Evolutionary conservation across 2,113 vertebrate genomes (phyloP), one percentile per base, ranked within the genome.

Genomic region (Anarrhichthys ocellatus): DNA sequence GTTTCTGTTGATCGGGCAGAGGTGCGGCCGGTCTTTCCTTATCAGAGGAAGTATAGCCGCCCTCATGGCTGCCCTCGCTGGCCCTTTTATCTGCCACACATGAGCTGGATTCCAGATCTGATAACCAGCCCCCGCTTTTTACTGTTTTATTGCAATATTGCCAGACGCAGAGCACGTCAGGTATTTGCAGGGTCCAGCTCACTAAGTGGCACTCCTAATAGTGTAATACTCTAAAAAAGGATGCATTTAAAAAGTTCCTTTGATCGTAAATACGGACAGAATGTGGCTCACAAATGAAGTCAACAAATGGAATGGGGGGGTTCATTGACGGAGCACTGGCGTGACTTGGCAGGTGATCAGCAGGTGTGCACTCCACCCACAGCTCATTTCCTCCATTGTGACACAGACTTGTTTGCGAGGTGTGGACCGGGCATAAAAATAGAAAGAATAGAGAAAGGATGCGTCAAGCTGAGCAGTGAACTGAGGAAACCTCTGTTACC

Each of bases 21-120:
- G 93, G 91, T 34, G 90, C 44, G 88, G 88, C 86, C 80, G 29
- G 77, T 82, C 73, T 32, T 65, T 81, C 75, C 87, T 93, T 91
- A 91, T 94, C 92, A 90, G 80, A 92, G 92, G 93, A 93, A 94
- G 88, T 91, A 65, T 82, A 81, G 72, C 85, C 56, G 68, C 75
- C 76, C 85, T 92, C 84, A 90, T 66, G 88, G 76, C 86, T 87
- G 87, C 89, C 90, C 85, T 91, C 80, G 46, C 76, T 81, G 88
- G 81, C 88, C 65, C 65, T 89, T 90, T 81, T 89, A 92, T 92
- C 89, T 78, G 84, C 84, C 84, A 85, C 84, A 88, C 78, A 90
- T 73, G 86, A 88, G 80, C 87, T 83, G 88, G 88, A 91, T 90
- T 89, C 78, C 85, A 71, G 72, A 61, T 82, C 77, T 79, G 85